Percentiles rank a stretch among this genome's conserved stretches.
Evolutionary conservation across 2,797 vertebrate genomes (phyloP).

Genomic region (Sphenodon punctatus): DNA sequence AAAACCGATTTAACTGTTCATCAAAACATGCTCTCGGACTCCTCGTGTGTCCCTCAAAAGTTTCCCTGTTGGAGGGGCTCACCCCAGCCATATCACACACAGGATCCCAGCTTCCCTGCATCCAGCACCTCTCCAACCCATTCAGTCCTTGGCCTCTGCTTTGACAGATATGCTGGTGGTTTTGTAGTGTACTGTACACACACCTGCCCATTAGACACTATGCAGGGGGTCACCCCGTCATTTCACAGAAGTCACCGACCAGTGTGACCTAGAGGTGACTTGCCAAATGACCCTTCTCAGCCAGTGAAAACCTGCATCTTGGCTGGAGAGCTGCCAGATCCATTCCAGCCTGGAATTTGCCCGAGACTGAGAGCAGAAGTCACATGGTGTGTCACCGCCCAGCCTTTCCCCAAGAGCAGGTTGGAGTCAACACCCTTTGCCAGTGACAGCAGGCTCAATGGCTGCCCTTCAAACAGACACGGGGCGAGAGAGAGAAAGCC

Average conservation of each 20-base stretch:
- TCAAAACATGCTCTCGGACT: too few relatives aligned
- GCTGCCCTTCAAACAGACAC: not conserved
- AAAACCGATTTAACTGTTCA: too few relatives aligned
- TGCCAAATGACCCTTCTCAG: not conserved
- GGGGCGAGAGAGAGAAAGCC: not conserved
- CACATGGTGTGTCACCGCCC: not conserved
- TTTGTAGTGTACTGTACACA: not conserved
- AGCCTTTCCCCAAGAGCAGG: accelerated
- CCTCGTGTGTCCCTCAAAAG: too few relatives aligned
- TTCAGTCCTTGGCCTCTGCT: not conserved
- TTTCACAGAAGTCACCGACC: not conserved
- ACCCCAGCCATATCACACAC: too few relatives aligned
- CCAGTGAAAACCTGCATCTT: not conserved
- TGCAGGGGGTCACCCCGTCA: too few relatives aligned
- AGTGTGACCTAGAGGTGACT: not conserved
- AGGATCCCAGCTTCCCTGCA: too few relatives aligned
- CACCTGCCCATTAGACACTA: not conserved
- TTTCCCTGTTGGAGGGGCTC: too few relatives aligned
- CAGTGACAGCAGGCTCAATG: not conserved
- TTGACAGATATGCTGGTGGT: not conserved
- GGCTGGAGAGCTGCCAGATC: not conserved
- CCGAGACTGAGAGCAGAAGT: not conserved
- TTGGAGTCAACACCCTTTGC: not conserved
- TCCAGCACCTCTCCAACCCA: too few relatives aligned
- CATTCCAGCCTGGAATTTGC: not conserved